Evolutionary conservation across 2,888 invertebrate genomes (phyloP).

Genomic region (Cheilosia vulpina): DNA sequence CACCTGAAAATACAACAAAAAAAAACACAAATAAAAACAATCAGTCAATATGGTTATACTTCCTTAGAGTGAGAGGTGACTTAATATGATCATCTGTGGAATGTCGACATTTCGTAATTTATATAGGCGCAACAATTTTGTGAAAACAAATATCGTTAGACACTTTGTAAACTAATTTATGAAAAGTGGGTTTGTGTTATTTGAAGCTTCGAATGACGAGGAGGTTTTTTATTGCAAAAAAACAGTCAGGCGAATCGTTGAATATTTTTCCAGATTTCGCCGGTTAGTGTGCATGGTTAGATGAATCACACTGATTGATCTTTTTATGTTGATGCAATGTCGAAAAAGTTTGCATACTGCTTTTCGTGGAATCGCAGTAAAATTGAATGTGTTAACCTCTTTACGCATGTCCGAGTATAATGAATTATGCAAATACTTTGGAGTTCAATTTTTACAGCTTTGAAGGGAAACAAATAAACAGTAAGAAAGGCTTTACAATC

Average conservation of each 20-base stretch:
- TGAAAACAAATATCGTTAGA: neutral
- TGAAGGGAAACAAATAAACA: too few species aligned
- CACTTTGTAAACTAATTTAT: constrained; percentile 8
- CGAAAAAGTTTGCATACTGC: constrained; percentile 4
- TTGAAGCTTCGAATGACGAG: neutral
- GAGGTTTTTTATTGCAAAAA: constrained; percentile 6
- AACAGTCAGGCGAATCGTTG: constrained; percentile 29
- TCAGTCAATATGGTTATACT: neutral
- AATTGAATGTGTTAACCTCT: neutral
- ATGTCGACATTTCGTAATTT: neutral
- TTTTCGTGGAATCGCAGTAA: neutral
- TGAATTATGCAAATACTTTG: too few species aligned
- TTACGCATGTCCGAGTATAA: too few species aligned
- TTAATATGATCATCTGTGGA: too few species aligned
- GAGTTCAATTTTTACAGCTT: too few species aligned
- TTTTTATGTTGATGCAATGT: constrained; percentile 23
- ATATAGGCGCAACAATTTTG: neutral
- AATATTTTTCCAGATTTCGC: constrained; percentile 42
- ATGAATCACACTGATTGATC: constrained; percentile 34
- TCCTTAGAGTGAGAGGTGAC: too few species aligned
- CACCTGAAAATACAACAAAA: constrained; percentile 88
- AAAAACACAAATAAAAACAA: neutral
- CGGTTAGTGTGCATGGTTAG: constrained; percentile 21
- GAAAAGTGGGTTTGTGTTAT: constrained; percentile 17
- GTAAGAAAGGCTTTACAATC: too few species aligned